Evolutionary conservation across 1,140 invertebrate genomes (phyloP).

Genomic region (Eciton burchellii): DNA sequence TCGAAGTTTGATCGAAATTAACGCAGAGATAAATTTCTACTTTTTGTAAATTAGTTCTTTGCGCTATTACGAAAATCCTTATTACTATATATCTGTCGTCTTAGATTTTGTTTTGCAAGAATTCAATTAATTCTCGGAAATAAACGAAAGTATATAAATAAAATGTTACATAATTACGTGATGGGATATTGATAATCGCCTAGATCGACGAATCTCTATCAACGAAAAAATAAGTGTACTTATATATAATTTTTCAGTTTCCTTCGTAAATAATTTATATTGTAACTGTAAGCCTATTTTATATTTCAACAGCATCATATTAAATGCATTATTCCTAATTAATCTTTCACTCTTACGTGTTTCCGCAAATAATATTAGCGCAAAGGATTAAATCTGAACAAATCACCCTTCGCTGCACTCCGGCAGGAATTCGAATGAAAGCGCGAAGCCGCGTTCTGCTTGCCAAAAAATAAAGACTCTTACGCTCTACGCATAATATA

Average conservation of each 20-base stretch:
- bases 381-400: conserved; percentile 22
- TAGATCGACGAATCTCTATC: background rate
- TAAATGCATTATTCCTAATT: background rate
- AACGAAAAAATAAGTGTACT: background rate
- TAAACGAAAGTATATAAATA: background rate
- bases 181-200: conserved; percentile 2
- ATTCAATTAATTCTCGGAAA: background rate
- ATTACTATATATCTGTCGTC: background rate
- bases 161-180: background rate
- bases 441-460: conserved; percentile 67
- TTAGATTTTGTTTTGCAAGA: background rate
- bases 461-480: conserved; percentile 70
- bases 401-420: conserved; percentile 19
- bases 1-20: conserved; percentile 39
- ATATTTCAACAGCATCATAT: background rate
- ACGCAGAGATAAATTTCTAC: conserved; percentile 1
- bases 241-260: conserved; percentile 22
- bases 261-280: background rate
- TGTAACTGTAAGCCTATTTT: background rate
- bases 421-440: conserved; percentile 29
- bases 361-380: background rate
- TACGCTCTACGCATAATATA: conserved; percentile 71
- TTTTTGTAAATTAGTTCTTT: conserved; percentile 14
- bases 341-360: background rate
- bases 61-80: background rate